phyloP scores from a whole-genome alignment of 2,888 invertebrate species.

The Hirtodrosophila confusa region DNA sequence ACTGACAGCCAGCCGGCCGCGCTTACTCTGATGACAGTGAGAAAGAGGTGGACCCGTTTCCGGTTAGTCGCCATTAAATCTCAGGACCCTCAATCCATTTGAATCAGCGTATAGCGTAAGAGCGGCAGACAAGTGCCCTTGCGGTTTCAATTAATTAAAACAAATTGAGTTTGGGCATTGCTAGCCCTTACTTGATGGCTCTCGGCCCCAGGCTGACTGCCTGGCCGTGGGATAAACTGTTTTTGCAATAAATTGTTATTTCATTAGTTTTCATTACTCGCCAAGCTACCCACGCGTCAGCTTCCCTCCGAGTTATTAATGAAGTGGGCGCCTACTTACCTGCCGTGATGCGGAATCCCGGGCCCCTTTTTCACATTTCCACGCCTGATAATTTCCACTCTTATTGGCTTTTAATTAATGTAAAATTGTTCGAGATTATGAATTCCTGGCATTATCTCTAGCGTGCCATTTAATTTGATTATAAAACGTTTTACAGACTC shows the following conservation, averaged over 20 bases:
- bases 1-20: conserved; percentile 10
- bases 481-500: conserved; percentile 56
- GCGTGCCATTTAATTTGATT: conserved; percentile 66
- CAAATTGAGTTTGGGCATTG: conserved; percentile 62
- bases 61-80: conserved; percentile 59
- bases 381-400: conserved; percentile 54
- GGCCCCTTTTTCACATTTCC: background rate
- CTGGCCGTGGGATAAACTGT: conserved; percentile 5
- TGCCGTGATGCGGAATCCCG: conserved; percentile 7
- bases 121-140: conserved; percentile 52
- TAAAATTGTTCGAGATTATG: conserved; percentile 67
- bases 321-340: conserved; percentile 48
- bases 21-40: conserved; percentile 42
- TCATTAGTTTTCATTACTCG: conserved; percentile 69
- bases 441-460: conserved; percentile 59
- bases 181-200: conserved; percentile 9
- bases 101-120: conserved; percentile 48
- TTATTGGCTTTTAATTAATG: conserved; percentile 73
- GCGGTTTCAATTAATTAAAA: conserved; percentile 74
- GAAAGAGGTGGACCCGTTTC: conserved; percentile 22
- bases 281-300: conserved; percentile 50
- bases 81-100: conserved; percentile 55
- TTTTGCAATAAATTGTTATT: conserved; percentile 69
- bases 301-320: conserved; percentile 36
- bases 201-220: conserved; percentile 17